A percentile compares a stretch with the other conserved stretches of the same genome.
These are phyloP conservation scores for Oceanites oceanicus DNA, from an alignment of 2,113 vertebrate species.

Conservation along the genomic window DNA sequence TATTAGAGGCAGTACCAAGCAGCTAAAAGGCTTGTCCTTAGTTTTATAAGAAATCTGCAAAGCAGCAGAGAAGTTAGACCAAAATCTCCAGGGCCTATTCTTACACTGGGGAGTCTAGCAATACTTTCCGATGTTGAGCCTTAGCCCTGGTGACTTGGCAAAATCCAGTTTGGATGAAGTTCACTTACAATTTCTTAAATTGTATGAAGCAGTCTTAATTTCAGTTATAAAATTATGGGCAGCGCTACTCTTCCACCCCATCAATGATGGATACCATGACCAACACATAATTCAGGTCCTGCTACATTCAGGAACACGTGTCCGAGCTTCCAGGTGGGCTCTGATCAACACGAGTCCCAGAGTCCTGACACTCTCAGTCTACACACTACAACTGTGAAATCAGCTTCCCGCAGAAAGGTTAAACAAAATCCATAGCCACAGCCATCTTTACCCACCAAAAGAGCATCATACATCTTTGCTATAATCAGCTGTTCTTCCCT, in stretches of 20 bases:
- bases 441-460: background rate
- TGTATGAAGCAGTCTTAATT: background rate
- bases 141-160: background rate
- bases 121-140: background rate
- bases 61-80: background rate
- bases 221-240: background rate
- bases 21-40: background rate
- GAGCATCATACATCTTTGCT: background rate
- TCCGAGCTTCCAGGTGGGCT: background rate
- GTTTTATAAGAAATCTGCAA: background rate
- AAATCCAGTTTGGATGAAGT: background rate
- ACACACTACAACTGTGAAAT: background rate
- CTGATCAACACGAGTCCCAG: background rate
- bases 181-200: background rate
- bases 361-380: background rate
- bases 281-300: background rate
- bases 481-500: background rate
- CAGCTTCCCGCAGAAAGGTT: background rate
- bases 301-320: background rate
- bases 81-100: background rate
- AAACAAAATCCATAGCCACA: background rate
- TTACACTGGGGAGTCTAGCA: fast-evolving
- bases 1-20: background rate
- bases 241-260: background rate
- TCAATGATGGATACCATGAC: background rate